Evolutionary conservation across 2,888 invertebrate species (phyloP).

Genomic region (Parnassius orleans): DNA sequence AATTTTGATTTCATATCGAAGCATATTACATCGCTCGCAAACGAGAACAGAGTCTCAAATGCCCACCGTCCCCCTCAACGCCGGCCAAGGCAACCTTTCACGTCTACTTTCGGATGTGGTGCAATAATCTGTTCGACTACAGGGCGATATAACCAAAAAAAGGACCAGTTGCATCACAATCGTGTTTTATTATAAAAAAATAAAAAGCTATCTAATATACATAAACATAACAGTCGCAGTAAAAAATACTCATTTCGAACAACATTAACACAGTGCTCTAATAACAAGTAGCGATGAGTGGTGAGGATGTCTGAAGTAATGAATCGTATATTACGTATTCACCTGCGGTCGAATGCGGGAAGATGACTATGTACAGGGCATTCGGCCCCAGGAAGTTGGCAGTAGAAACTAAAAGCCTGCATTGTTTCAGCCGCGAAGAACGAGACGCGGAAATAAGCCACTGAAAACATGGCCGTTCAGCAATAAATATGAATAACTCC

Average conservation of each 20-base stretch:
- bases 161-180: constrained; percentile 59
- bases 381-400: constrained; percentile 48
- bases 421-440: constrained; percentile 24
- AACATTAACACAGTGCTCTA: constrained; percentile 77
- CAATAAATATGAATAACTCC: constrained; percentile 54
- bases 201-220: constrained; percentile 74
- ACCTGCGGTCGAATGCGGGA: constrained; percentile 51
- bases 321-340: constrained; percentile 40
- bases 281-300: constrained; percentile 73
- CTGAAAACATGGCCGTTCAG: constrained; percentile 41
- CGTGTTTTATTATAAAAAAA: constrained; percentile 70
- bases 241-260: constrained; percentile 62
- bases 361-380: constrained; percentile 67
- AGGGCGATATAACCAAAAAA: constrained; percentile 37
- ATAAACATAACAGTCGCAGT: constrained; percentile 76
- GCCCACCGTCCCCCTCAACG: constrained; percentile 47
- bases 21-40: constrained; percentile 49
- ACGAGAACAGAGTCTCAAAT: constrained; percentile 55
- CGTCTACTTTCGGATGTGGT: constrained; percentile 69
- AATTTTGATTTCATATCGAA: constrained; percentile 53
- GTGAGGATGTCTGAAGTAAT: constrained; percentile 48
- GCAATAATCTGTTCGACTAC: constrained; percentile 46
- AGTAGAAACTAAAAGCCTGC: constrained; percentile 33
- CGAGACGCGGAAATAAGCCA: constrained; percentile 24
- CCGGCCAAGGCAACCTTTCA: constrained; percentile 61